phyloP scores from a whole-genome alignment of 2,797 vertebrate genomes.

The Poeciliopsis turneri region DNA sequence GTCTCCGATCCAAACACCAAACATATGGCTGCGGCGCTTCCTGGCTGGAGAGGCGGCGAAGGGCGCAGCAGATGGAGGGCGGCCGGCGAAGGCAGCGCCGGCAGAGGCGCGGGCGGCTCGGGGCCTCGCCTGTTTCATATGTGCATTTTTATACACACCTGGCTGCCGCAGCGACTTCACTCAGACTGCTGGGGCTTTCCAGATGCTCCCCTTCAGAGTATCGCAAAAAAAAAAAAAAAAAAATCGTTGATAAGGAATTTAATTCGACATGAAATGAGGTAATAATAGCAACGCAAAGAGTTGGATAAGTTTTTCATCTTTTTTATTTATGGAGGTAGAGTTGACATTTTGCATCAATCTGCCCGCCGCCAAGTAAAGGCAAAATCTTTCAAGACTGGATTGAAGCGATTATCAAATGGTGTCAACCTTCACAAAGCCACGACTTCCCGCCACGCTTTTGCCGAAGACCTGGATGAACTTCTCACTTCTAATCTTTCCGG shows the following conservation, averaged over 20 bases:
- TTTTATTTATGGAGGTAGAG: too few relatives aligned
- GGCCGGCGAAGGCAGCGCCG: conserved; percentile 47
- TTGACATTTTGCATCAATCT: too few relatives aligned
- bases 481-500: conserved; percentile 24
- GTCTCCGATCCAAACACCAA: conserved; percentile 50
- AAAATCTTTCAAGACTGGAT: neutral
- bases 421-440: neutral
- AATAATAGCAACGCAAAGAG: neutral
- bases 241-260: neutral
- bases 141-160: conserved; percentile 72
- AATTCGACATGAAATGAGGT: neutral
- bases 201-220: conserved; percentile 63
- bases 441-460: neutral
- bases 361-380: too few relatives aligned
- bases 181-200: conserved; percentile 43
- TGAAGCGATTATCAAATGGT: neutral
- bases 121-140: conserved; percentile 66
- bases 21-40: conserved; percentile 62
- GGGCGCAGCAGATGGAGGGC: conserved; percentile 82
- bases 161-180: conserved; percentile 21
- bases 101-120: conserved; percentile 8
- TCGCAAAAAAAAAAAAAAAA: too few relatives aligned
- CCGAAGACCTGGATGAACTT: conserved; percentile 10
- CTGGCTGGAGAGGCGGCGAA: conserved; percentile 58
- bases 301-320: too few relatives aligned